Base-by-base conservation (phyloP, 2,113 vertebrate species). In the Tinamus guttatus region DNA sequence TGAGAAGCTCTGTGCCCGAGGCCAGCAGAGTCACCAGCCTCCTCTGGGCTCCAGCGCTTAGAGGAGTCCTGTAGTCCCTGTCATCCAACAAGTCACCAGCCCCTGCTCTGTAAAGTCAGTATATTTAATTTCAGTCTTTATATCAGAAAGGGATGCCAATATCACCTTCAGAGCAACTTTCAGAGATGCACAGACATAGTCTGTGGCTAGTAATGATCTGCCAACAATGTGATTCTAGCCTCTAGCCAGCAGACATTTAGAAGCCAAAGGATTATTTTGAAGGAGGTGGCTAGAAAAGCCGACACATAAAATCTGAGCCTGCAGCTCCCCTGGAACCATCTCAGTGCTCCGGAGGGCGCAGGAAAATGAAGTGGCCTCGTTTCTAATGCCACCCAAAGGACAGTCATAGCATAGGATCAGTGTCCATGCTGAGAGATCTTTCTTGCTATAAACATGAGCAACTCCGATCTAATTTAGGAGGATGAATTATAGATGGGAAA, bases 401-500 rank as follows among this genome's bases (percentile, higher is more conserved):
- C n/a, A 86, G 69, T 65, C 77, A 56, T 28, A 83, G 56, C 18
- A 62, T 56, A 88, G 71, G 82, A 56, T 78, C 87, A 58, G 1
- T 79, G 80, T 84, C 86, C 77, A 58, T 60, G 40, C 36, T 84
- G 69, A 86, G 92, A 91, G 73, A 68, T 73, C 54, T 36, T 90
- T 76, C 68, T 88, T 94, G 58, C 71, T 86, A 54, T 65, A 90
- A 95, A 93, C 81, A 85, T 62, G 65, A 90, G 52, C 56, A 68
- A 81, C 73, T 93, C 73, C 62, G 65, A 96, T 80, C 77, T 92
- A 86, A 94, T 90, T 89, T 86, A 92, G 58, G 30, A 93, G 77
- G 85, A 89, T 95, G 88, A 93, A 92, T 93, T 92, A 95, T 90
- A 71, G 80, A 92, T 92, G 82, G 85, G 92, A 95, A 93, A 81